Base-by-base conservation (phyloP, 2,888 invertebrate species). In the Pimpla rufipes region DNA sequence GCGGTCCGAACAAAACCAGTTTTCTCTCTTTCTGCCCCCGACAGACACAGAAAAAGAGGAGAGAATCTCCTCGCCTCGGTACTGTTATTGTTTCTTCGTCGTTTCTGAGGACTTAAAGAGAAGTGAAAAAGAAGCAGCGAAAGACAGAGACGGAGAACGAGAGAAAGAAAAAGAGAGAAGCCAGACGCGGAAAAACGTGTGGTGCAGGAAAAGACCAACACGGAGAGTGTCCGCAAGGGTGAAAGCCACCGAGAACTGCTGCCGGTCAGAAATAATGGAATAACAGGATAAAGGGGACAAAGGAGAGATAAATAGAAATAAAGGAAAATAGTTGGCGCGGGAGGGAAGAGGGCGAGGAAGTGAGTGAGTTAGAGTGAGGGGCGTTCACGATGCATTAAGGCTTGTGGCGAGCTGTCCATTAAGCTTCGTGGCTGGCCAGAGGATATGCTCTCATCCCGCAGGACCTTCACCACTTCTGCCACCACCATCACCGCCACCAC, bases 331-430 rank as follows among this genome's bases (percentile, higher is more conserved):
- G 21, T 42, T 11, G 37, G 11, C 4, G 35, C 23, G 50, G 37
- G 16, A 66, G 40, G 57, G 74, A n/a, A 13, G 73, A 52, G 7
- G 47, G 29, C 23, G 59, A 23, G 55, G 11, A 67, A 42, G 50
- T 50, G 64, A 79, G 73, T 37, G 71, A 21, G 55, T 47, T 21
- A 47, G 57, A 75, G 35, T 29, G 70, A 18, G 59, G 59, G 59
- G 7, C 18, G 50, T 87, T 83, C 85, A 76, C 84, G 86, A 85
- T 86, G 85, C 85, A 87, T 88, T 88, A 87, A 87, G 85, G 87
- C 85, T 86, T 85, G 87, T 76, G 83, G 84, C 79, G 71, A 83
- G 82, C 85, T 85, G 88, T 84, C 86, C 86, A 87, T 88, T 88
- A 88, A 87, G 85, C 83, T 83, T 85, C 83, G 81, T 79, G 81